Percentiles rank a stretch among this genome's conserved stretches.
Conservation (phyloP, 2,888 invertebrate species). For the Eugnorisma glareosa region DNA sequence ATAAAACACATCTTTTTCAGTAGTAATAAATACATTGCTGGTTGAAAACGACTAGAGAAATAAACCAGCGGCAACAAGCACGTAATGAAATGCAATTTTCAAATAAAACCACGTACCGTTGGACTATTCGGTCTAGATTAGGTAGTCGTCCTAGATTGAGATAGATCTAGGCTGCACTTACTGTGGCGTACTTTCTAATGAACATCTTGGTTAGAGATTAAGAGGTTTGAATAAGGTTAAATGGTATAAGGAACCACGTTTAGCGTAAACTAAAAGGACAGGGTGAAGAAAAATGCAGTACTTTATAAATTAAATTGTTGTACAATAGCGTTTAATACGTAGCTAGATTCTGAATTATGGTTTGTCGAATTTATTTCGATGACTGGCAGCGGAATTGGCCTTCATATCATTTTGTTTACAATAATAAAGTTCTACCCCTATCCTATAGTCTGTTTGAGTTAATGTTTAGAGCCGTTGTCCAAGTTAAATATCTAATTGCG, state of each 20-base stretch:
- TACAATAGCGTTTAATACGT: no score
- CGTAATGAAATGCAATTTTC: conserved; percentile 34
- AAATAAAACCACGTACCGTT: conserved; percentile 31
- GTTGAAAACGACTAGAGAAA: neutral
- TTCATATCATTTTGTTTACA: no score
- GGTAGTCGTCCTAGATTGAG: conserved; percentile 56
- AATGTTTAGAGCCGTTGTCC: no score
- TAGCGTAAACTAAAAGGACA: neutral
- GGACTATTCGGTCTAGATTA: conserved; percentile 52
- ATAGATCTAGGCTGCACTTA: conserved; percentile 48
- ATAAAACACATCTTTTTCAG: neutral
- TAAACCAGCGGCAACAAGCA: neutral
- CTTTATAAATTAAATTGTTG: no score
- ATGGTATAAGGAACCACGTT: neutral
- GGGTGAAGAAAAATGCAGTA: neutral
- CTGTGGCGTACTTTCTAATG: conserved; percentile 62
- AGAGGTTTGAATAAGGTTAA: conserved; percentile 30
- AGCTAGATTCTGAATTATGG: no score
- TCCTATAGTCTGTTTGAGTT: no score
- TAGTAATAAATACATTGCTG: conserved; percentile 2
- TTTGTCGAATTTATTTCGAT: no score
- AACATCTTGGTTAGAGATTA: conserved; percentile 44
- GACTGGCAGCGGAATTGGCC: no score
- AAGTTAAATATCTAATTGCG: no score
- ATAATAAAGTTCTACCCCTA: no score